Evolutionary conservation across 2,113 vertebrate species (phyloP), one percentile per base, ranked within the genome.

Genomic region (Trinectes maculatus): DNA sequence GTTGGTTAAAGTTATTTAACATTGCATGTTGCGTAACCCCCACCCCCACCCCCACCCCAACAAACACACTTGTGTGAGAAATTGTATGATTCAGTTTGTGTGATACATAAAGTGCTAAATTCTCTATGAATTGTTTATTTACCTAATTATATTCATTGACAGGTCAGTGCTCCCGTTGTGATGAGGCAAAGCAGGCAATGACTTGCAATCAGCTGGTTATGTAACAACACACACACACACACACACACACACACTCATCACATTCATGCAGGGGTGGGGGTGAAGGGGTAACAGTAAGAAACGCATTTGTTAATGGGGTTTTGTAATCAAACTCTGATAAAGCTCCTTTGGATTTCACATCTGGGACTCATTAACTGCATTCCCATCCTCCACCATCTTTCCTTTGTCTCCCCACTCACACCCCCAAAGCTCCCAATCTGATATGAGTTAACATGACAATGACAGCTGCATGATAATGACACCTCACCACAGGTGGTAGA

Each of bases 271-370:
- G 1, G 56, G 10, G 39, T 71, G 49, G 64, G 53, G 56, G 48
- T 19, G 0, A 34, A 42, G 22, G 47, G 7, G 10, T 36, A 40
- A 33, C 8, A 9, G 22, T 16, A 53, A 6, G 11, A 58, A 13
- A 10, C n/a, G 43, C 9, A 43, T 84, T 80, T 77, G 28, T 31
- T 60, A 70, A 75, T 25, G 13, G 5, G n/a, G 78, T 86, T 85
- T 83, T 87, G 71, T 70, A 87, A 89, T 67, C 39, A 56, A 63
- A 82, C 73, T 69, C 59, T 10, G 7, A 18, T 53, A 18, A 39
- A 73, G 54, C 63, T 59, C 39, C 36, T 46, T 29, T 18, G 21
- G 15, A 19, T 39, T 63, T 19, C 28, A 81, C 85, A 85, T 84
- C 77, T 87, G 84, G 55, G 10, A 34, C 60, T 43, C 29, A 72